Base-by-base conservation (phyloP, 2,888 invertebrate genomes). In the Myathropa florea region DNA sequence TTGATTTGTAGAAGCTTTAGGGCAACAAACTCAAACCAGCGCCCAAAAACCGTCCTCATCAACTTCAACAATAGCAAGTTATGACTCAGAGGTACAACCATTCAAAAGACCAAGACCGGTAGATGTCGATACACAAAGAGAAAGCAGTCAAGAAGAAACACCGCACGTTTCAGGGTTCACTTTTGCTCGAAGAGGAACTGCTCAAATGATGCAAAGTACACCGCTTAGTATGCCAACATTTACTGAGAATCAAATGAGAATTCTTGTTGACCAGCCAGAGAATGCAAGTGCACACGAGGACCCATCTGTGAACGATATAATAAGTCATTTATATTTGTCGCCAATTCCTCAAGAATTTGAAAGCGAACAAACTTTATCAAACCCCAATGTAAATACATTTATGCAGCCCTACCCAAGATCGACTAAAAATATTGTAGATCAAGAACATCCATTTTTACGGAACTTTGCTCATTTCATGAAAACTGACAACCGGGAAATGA, bases 131-230 rank as follows among this genome's bases (percentile, higher is more conserved):
- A 46, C 18, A 18, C 46, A 46, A 46, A 46, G 7, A 7, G 46
- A 18, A 18, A n/a, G 7, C 18, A 46, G 18, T 7, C 18, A 46
- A 46, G 46, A 46, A 18, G 18, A 30, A 0, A 14, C 6, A 2
- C 18, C 0, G 0, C 12, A 7, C 36, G 63, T n/a, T n/a, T n/a
- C n/a, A 36, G 23, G 7, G 33, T 33, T 33, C 12, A 12, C 3
- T 6, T 46, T 46, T 7, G 18, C n/a, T 46, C 18, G 18, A 7
- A 46, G 65, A 9, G 60, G 21, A 0, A 61, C 14, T 14, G 67
- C n/a, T n/a, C 63, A 73, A n/a, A n/a, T 79, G 10, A 70, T 71
- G 70, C 79, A 79, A 24, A 83, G 83, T 65, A 83, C 83, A 12
- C 83, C 83, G 4, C 21, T 78, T 0, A 55, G 72, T 73, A 72